Evolutionary conservation across 2,797 vertebrate genomes (phyloP).

Genomic region (Furcifer pardalis): DNA sequence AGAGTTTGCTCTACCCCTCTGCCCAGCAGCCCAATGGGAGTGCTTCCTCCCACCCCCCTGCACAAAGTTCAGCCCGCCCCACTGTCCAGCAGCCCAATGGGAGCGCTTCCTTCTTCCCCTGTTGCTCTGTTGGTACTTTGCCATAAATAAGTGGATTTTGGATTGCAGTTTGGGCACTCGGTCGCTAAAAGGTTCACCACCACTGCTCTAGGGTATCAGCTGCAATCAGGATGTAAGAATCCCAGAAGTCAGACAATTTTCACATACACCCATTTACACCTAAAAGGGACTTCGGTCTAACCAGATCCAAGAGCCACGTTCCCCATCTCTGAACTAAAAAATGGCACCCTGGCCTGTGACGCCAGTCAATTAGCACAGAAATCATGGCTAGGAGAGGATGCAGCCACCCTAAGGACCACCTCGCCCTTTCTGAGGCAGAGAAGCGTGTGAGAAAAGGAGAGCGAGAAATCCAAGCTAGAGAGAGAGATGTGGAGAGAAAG

Average conservation of each 20-base stretch:
- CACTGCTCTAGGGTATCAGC: no score
- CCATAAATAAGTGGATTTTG: no score
- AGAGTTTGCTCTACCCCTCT: no score
- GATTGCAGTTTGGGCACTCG: no score
- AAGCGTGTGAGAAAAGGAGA: not conserved
- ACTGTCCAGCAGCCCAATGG: no score
- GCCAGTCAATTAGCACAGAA: not conserved
- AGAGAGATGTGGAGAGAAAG: not conserved
- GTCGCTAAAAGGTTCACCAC: no score
- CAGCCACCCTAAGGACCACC: not conserved
- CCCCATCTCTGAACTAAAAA: not conserved
- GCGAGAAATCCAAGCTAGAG: not conserved
- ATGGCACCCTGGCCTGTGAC: not conserved
- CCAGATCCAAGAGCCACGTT: not conserved
- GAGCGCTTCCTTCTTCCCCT: no score
- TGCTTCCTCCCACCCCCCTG: no score
- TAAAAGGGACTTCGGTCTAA: not conserved
- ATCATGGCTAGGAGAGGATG: not conserved
- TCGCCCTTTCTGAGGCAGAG: no score
- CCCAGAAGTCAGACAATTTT: not conserved
- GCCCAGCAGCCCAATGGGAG: no score
- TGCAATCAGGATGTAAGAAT: not conserved
- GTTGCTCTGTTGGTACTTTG: no score
- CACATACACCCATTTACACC: not conserved
- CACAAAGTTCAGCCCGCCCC: no score